Evolutionary conservation across 2,113 vertebrate genomes (phyloP).

Genomic region (Spizaetus ornatus): DNA sequence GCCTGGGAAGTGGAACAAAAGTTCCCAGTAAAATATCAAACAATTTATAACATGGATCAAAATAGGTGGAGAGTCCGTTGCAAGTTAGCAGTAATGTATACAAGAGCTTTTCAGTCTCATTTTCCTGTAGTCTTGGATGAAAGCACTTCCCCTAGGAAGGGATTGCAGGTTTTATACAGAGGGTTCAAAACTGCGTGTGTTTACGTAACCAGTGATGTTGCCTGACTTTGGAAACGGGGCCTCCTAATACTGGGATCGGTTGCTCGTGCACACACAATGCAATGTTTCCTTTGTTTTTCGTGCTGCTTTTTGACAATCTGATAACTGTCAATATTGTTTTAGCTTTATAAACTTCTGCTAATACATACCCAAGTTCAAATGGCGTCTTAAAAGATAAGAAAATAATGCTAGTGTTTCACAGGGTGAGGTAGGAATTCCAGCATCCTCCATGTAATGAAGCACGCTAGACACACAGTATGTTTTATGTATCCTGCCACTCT

Average conservation of each 20-base stretch:
- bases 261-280: rapidly evolving
- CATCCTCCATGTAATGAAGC: not conserved
- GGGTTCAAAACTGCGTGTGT: not conserved
- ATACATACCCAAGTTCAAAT: not conserved
- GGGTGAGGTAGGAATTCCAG: not conserved
- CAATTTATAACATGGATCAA: not conserved
- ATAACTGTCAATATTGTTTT: not conserved
- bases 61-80: not conserved
- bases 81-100: not conserved
- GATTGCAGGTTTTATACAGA: not conserved
- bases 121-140: not conserved
- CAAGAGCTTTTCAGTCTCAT: not conserved
- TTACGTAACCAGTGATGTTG: not conserved
- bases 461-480: not conserved
- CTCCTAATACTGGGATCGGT: not conserved
- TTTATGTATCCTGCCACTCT: not conserved
- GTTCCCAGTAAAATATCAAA: not conserved
- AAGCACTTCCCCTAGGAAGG: not conserved
- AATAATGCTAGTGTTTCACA: not conserved
- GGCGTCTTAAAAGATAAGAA: not conserved
- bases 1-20: not conserved
- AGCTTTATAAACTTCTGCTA: not conserved
- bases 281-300: not conserved
- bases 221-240: not conserved
- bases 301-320: not conserved